A percentile compares a stretch with the other conserved stretches of the same genome.
Conservation (phyloP, 2,888 invertebrate genomes). For the Drosophila villosipedis region DNA sequence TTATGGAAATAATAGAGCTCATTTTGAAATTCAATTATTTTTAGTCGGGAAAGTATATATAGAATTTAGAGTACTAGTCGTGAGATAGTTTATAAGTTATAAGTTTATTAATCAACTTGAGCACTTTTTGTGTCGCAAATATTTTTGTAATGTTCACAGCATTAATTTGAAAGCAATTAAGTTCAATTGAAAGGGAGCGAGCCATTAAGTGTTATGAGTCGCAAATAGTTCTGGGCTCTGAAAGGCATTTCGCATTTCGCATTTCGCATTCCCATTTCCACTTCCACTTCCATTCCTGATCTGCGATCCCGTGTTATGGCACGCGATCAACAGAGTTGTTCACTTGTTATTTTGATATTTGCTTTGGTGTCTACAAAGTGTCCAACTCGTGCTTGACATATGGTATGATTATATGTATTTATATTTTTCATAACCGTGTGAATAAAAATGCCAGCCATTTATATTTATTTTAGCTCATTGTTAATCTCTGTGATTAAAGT, state of each 20-base stretch:
- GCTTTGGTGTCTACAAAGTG: conserved; percentile 1
- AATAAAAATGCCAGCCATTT: conserved; percentile 24
- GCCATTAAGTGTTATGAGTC: conserved; percentile 7
- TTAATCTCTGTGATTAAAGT: conserved; percentile 34
- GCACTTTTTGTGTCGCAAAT: background rate
- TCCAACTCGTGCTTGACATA: conserved; percentile 35
- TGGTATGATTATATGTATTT: background rate
- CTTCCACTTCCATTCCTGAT: conserved; percentile 17
- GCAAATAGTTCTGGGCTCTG: conserved; percentile 8
- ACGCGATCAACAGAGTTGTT: conserved; percentile 15
- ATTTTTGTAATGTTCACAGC: conserved; percentile 19
- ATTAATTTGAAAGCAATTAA: conserved; percentile 59
- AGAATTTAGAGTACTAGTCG: background rate
- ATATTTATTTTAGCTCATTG: conserved; percentile 46
- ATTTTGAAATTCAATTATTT: background rate
- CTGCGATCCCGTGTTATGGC: background rate
- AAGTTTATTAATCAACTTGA: background rate
- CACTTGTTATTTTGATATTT: conserved; percentile 1
- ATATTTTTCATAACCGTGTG: conserved; percentile 37
- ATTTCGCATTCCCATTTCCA: conserved; percentile 2
- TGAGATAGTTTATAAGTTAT: background rate
- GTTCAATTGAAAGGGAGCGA: conserved; percentile 65
- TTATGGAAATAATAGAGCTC: background rate
- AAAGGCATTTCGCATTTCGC: conserved; percentile 15
- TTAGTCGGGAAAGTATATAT: background rate